Base-by-base conservation (phyloP, 1,140 invertebrate species). In the Trachymyrmex septentrionalis region DNA sequence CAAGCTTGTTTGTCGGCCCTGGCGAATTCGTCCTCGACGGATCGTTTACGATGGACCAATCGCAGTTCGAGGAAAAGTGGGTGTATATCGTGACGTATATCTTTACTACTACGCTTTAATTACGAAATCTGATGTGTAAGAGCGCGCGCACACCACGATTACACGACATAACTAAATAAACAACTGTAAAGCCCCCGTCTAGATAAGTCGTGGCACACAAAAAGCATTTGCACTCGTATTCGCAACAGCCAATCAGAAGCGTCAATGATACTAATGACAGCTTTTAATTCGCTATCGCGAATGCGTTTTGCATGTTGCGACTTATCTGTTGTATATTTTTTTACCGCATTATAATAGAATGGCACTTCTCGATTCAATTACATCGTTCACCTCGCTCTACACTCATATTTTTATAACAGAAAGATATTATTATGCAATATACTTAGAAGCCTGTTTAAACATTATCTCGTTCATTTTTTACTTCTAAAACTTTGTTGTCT, bases 1-100 rank as follows among this genome's bases (percentile, higher is more conserved):
- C 55, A 44, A 34, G 21, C 44, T 89, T 86, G 55, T 86, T 75
- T 86, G 53, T 27, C 63, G 24, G 5, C 67, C 48, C 77, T 61
- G 50, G n/a, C n/a, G 1, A 1, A 6, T 16, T 38, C 1, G 48
- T 77, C 48, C 63, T 64, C 44, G 27, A 63, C 55, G 14, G 16
- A 44, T 14, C 7, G 34, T 50, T 76, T 48, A 27, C 5, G 64
- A 16, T 19, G 19, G 61, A 50, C 67, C 66, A 88, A 89, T 88
- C 12, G 21, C 5, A 19, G 16, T 12, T 16, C 61, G 82, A 16
- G 48, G 7, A 67, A 85, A 34, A 34, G 24, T 75, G 67, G 61
- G 59, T 44, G 73, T 89, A 57, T 19, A 14, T 38, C 4, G 14
- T 88, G 57, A 73, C 71, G 73, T 81, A 16, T 53, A n/a, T 59